Evolutionary conservation across 2,888 invertebrate genomes (phyloP), one percentile per base, ranked within the genome.

Genomic region (Netelia melanura): DNA sequence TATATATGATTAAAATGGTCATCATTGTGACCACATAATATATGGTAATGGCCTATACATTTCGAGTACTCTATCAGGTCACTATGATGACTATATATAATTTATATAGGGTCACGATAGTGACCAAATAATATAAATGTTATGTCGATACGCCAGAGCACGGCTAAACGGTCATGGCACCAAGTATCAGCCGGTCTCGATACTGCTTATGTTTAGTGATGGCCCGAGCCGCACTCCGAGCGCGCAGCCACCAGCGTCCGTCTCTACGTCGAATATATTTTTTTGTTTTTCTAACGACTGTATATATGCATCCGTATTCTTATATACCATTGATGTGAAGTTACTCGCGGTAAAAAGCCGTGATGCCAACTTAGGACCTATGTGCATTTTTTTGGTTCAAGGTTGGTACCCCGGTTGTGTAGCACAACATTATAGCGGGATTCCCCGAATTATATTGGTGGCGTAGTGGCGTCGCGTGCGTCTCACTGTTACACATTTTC

Each of bases 1-100:
- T 68, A 68, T 68, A 68, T 68, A 68, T 68, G 23, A 52, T 25
- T 6, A 52, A 68, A 68, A 68, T 52, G 48, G 68, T 68, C 68
- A 48, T 68, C 68, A 52, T 21, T 68, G 52, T 52, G 11, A 68
- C 68, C 68, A 52, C 23, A 52, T 52, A 48, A 52, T 68, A 68
- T 48, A 23, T 52, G 6, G 52, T 52, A 68, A 21, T 68, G 23
- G 11, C 11, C 14, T 68, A 52, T 52, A 52, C 68, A 68, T 52
- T 68, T 48, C 23, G 68, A 25, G 68, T 68, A 68, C 52, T 68
- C 10, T 2, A 52, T 68, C n/a, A 23, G 68, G 68, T 68, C 68
- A 68, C 52, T 52, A 52, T 52, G 68, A 25, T 68, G 68, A 52
- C 52, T 52, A 68, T 68, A 68, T 52, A 68, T 52, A 68, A 68